These are phyloP conservation scores for Hemithea aestivaria DNA, from an alignment of 2,888 invertebrate genomes.

Conservation along the genomic window DNA sequence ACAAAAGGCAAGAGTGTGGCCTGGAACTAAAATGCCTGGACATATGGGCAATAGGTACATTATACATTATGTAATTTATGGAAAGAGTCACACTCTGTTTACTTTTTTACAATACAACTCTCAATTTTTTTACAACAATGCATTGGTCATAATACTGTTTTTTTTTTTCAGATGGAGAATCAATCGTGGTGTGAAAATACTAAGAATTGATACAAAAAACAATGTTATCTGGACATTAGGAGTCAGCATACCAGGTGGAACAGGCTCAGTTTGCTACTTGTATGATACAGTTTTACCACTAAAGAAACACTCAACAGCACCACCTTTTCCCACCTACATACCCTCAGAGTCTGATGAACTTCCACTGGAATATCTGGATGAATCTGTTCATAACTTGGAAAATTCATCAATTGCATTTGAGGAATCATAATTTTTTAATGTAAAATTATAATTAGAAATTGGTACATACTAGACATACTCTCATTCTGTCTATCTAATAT, in stretches of 20 bases:
- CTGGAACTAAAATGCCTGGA: constrained; percentile 97
- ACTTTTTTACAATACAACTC: no score
- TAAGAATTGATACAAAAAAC: constrained; percentile 95
- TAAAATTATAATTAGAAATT: no score
- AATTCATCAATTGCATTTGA: constrained; percentile 84
- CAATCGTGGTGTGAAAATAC: constrained; percentile 85
- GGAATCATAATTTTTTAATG: constrained; percentile 41
- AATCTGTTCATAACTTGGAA: constrained; percentile 86
- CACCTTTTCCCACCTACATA: constrained; percentile 90
- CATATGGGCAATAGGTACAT: constrained; percentile 93
- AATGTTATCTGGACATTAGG: constrained; percentile 95
- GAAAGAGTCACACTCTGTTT: no score
- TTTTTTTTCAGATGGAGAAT: constrained; percentile 78
- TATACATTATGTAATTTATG: constrained; percentile 7
- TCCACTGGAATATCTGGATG: constrained; percentile 86
- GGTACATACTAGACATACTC: no score
- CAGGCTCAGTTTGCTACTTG: constrained; percentile 87
- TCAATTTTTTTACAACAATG: no score
- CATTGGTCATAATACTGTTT: no score
- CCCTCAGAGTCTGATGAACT: constrained; percentile 72
- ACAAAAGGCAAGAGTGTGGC: constrained; percentile 91
- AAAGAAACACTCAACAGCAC: constrained; percentile 77
- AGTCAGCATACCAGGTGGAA: constrained; percentile 89
- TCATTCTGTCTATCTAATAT: no score
- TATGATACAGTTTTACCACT: constrained; percentile 87